Base-by-base conservation (phyloP, 2,888 invertebrate genomes). In the Nematopogon swammerdamellus region DNA sequence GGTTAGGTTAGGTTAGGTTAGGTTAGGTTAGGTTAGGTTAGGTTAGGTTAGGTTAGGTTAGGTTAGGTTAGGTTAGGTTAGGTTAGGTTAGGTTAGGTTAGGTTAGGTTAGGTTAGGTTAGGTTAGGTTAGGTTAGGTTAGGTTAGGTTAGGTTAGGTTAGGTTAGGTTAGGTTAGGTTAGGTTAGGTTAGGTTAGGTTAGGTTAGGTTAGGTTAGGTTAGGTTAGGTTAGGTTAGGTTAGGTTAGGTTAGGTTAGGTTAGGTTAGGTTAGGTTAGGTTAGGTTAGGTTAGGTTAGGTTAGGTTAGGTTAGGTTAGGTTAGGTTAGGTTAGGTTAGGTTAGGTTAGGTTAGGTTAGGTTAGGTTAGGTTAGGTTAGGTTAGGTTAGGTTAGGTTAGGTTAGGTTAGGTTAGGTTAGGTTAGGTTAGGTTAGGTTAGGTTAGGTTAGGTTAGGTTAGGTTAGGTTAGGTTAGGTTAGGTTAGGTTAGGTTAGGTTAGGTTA, bases 401-500 rank as follows among this genome's bases (percentile, higher is more conserved):
- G 47, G 47, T 47, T 47, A 47, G 47, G 47, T 47, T 47, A 47
- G 47, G 47, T 47, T 47, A 48, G 48, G 47, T 47, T 47, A 47
- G 47, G 47, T 47, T 47, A 47, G 47, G 47, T 47, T 47, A 47
- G 19, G 45, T 44, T 30, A 49, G 45, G 29, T 49, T 30, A 45
- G 45, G 29, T 44, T 46, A 25, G 45, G 45, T 45, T 45, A 43
- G 48, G 48, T 48, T 19, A 44, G 44, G 48, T 43, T 48, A 52
- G 52, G 52, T 52, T 52, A 52, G 52, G 52, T 52, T 52, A 52
- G 51, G 52, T 52, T 52, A 52, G 52, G 52, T 52, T 52, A 52
- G 50, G 52, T 52, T 52, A 48, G 52, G 52, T 50, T 52, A 50
- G 50, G 52, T 52, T 52, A 52, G 50, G 50, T 50, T 50, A 52